Conservation (phyloP, 1,140 invertebrate genomes). For the Paraescarpia echinospica region DNA sequence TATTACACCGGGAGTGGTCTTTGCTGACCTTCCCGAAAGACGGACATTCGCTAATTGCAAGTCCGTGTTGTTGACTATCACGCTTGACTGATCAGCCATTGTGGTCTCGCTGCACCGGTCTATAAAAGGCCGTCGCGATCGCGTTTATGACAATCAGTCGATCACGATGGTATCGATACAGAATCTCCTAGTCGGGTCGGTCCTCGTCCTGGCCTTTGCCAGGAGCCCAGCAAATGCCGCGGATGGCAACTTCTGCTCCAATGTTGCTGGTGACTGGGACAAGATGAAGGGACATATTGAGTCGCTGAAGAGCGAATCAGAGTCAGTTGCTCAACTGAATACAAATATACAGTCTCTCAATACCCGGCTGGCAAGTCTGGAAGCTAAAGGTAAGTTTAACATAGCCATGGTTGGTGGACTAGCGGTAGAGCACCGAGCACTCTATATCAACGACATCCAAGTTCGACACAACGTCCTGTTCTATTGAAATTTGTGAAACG, state of each 20-base stretch:
- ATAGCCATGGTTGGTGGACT: neutral
- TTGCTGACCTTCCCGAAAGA: neutral
- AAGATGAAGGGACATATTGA: neutral
- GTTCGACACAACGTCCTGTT: too few species aligned
- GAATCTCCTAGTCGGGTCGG: neutral
- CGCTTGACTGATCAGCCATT: neutral
- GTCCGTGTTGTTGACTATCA: neutral
- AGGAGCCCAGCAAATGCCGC: neutral
- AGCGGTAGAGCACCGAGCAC: too few species aligned
- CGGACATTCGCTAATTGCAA: neutral
- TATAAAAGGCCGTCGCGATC: neutral
- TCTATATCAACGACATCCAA: too few species aligned
- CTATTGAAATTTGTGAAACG: too few species aligned
- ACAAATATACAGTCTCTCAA: neutral
- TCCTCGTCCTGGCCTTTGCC: neutral
- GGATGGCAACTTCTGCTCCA: neutral
- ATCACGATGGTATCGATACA: neutral
- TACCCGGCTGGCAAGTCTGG: neutral
- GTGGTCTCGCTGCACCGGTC: neutral
- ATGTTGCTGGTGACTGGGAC: neutral
- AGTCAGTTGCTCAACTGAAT: neutral
- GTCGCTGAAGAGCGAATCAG: neutral
- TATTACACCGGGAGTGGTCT: neutral
- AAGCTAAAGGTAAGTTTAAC: neutral
- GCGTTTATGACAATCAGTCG: neutral